Evolutionary conservation across 2,797 vertebrate species (phyloP), one percentile per base, ranked within the genome.

Genomic region (Tragelaphus oryx): DNA sequence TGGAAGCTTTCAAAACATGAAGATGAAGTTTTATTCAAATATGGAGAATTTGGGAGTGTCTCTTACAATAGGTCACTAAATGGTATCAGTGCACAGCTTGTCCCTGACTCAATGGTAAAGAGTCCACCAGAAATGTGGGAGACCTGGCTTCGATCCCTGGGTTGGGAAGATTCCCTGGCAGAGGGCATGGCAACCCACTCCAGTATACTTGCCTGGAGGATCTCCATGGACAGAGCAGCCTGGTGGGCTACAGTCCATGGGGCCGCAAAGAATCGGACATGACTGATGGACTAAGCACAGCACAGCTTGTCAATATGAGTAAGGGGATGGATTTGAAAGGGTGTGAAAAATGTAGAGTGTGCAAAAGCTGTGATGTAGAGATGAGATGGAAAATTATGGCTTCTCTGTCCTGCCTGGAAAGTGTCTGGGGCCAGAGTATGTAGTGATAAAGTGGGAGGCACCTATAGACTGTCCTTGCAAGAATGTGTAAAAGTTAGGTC

Each of bases 11-110:
- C 10, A 85, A 44, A 57, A 18, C 22, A 54, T 13, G 22, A 90
- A 85, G 16, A 44, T 57, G 12, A 85, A 78, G 5, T 30, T 92
- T 80, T 71, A 28, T 79, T 85, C 30, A 57, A 90, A 50, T 83
- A 48, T 18, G 33, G 57, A 41, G 14, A 41, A 59, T 57, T 81
- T 78, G 20, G 44, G 11, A 18, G 6, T 79, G 18, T 50, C 20
- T 86, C 17, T 96, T 87, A 8, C 16, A 68, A 81, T 11, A 87
- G 7, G 14, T 91, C 50, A 78, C 3, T 62, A 44, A 88, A 52
- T 62, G 8, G 5, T 54, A 48, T 6, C 9, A 13, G 20, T 57
- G 5, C 8, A 5, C 59, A 83, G 6, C 24, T 80, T 71, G 8
- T 90, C 22, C 33, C 18, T 68, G 65, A 18, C 65, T 68, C 65